Percentiles rank a stretch among this genome's conserved stretches.
Conservation (phyloP, 2,888 invertebrate genomes). For the Acleris literana region DNA sequence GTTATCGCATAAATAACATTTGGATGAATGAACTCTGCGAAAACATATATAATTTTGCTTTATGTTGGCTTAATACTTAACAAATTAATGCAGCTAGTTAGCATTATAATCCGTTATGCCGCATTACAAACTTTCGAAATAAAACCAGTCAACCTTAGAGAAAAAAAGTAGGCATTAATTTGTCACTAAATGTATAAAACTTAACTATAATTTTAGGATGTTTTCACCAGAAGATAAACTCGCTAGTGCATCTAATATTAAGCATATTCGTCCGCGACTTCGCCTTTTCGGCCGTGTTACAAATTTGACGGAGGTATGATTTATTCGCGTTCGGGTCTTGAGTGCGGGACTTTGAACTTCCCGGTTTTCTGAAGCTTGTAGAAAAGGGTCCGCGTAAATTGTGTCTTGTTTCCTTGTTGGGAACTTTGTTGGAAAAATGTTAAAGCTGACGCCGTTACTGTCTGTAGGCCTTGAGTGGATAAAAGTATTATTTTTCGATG, state of each 20-base stretch:
- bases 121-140: no score
- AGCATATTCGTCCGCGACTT: conserved; percentile 32
- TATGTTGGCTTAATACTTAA: no score
- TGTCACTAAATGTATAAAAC: no score
- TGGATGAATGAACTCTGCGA: no score
- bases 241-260: background rate
- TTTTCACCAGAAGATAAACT: no score
- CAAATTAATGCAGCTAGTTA: no score
- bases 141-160: no score
- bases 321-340: conserved; percentile 61
- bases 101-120: no score
- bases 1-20: no score
- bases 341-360: conserved; percentile 63
- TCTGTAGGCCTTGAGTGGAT: conserved; percentile 9
- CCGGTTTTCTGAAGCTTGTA: conserved; percentile 51
- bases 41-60: no score
- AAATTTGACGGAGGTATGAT: conserved; percentile 63
- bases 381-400: conserved; percentile 50
- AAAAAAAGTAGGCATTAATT: no score
- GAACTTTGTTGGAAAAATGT: conserved; percentile 45
- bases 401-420: conserved; percentile 41
- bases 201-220: no score
- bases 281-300: conserved; percentile 48
- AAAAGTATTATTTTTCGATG: conserved; percentile 1
- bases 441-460: conserved; percentile 21